Evolutionary conservation across 2,888 invertebrate genomes (phyloP), one percentile per base, ranked within the genome.

Genomic region (Melolontha melolontha): DNA sequence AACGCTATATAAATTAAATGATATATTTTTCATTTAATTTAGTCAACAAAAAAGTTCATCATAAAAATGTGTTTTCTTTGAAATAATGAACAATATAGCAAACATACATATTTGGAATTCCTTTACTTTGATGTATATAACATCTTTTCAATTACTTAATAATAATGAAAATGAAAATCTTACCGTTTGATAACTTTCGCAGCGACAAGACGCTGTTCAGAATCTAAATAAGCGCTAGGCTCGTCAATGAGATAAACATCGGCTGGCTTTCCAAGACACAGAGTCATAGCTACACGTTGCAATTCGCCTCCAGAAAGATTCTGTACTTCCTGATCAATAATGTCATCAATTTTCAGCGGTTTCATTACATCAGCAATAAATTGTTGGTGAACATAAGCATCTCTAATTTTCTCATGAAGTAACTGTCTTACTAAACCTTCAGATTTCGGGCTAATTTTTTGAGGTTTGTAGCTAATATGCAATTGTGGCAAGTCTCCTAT

Each of bases 351-450:
- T 83, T 94, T 94, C 84, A 98, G 88, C 0, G 98, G 98, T 80
- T 98, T 98, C 94, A 99, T 96, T 14, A 99, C 99, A 80, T 99
- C 99, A 8, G 98, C 96, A 74, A 96, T 92, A 83, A 99, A 99
- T 89, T 97, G 95, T 22, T 99, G 98, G 87, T 99, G 98, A 73
- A 96, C 88, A 81, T 98, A 98, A 14, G 98, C 96, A 85, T 98
- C 98, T 70, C 97, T 89, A 78, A 99, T 98, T 84, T 97, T 97
- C 68, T 98, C 97, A 79, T 98, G 97, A 70, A 99, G 86, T 79
- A 99, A 85, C 79, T 94, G 93, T 52, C 97, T 89, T 4, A 99
- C 99, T 70, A 94, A 89, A 49, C 97, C 96, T 80, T 95, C 93
- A 66, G 95, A 95, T 85, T 97, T 98, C 2, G 99, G 99, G 74